Percentiles rank a stretch among this genome's conserved stretches.
These are phyloP conservation scores for Laupala kohalensis DNA, from an alignment of 1,140 invertebrate species.

Conservation along the genomic window DNA sequence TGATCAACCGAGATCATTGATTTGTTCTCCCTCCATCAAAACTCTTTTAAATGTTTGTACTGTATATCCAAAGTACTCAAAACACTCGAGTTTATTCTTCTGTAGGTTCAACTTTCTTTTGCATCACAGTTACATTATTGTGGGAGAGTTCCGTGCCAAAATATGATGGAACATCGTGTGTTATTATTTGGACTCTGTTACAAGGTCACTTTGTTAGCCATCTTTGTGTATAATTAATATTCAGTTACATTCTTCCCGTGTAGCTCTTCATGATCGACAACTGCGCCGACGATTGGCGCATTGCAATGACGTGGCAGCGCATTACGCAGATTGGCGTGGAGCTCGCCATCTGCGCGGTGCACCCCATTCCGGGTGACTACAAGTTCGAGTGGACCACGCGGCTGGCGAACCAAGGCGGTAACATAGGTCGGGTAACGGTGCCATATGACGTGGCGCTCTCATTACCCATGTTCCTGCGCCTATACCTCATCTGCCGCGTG, in stretches of 20 bases:
- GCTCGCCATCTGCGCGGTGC: constrained; percentile 87
- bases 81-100: no score
- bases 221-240: no score
- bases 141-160: no score
- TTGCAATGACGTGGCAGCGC: constrained; percentile 96
- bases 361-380: constrained; percentile 93
- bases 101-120: no score
- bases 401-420: constrained; percentile 78
- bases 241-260: background rate
- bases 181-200: no score
- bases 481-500: constrained; percentile 97
- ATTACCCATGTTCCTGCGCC: constrained; percentile 96
- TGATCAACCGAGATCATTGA: no score
- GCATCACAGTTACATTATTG: no score
- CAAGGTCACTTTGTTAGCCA: no score
- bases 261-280: constrained; percentile 99
- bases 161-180: no score
- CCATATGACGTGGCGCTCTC: constrained; percentile 92
- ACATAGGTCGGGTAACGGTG: constrained; percentile 70
- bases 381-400: constrained; percentile 93
- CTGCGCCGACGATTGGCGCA: constrained; percentile 99
- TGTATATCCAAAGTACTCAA: no score
- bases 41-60: no score
- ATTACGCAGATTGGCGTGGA: constrained; percentile 87
- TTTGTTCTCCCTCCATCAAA: no score